Conservation (phyloP, 2,113 vertebrate genomes). For the Plotosus lineatus region DNA sequence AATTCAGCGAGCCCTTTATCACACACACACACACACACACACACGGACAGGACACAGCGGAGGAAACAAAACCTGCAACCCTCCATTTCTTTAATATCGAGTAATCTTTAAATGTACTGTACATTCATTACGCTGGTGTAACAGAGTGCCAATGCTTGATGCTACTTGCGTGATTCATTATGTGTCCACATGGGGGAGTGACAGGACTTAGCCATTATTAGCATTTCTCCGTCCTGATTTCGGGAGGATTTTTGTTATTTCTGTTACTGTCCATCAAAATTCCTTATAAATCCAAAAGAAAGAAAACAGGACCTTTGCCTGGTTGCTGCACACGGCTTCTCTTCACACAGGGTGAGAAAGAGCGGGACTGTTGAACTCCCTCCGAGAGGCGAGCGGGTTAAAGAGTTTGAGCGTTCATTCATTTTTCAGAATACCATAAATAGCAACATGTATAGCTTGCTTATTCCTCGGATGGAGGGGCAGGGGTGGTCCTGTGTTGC, state of each 20-base stretch:
- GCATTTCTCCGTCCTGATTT: conserved; percentile 8
- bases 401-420: conserved; percentile 32
- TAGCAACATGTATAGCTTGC: conserved; percentile 36
- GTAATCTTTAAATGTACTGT: background rate
- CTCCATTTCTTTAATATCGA: background rate
- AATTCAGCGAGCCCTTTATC: conserved; percentile 17
- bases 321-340: conserved; percentile 30
- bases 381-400: conserved; percentile 31
- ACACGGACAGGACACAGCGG: background rate
- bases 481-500: conserved; percentile 40
- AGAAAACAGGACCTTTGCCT: conserved; percentile 43
- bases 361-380: conserved; percentile 41
- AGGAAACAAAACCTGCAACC: background rate
- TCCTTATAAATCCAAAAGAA: conserved; percentile 19
- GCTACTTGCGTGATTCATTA: background rate
- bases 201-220: conserved; percentile 37
- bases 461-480: conserved; percentile 57
- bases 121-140: background rate
- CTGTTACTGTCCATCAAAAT: conserved; percentile 43
- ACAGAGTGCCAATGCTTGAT: background rate
- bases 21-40: conserved; percentile 7
- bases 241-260: conserved; percentile 41
- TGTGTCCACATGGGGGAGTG: background rate
- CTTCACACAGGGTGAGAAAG: conserved; percentile 47
- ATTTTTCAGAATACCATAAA: conserved; percentile 43